Base-by-base conservation (phyloP, 2,797 vertebrate genomes). In the Antennarius maculatus region DNA sequence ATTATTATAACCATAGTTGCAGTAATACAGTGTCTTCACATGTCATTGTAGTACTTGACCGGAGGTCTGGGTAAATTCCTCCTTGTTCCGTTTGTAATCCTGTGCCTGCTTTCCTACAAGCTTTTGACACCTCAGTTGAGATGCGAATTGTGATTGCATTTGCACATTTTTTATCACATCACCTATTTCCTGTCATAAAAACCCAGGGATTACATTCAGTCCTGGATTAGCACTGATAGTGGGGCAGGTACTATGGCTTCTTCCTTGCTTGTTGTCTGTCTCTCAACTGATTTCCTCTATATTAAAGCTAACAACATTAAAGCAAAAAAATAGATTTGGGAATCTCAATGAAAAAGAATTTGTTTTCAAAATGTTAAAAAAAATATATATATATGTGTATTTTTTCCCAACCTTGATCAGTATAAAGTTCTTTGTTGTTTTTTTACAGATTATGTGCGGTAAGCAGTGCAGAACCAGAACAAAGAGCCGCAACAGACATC, bases 61-160 rank as follows among this genome's bases (percentile, higher is more conserved):
- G 78, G 66, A 69, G 81, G 85, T 74, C 0, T 7, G 43, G 39
- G 46, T 65, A 87, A 90, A 91, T 86, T 78, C 82, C 54, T 70
- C 58, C 55, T 65, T 81, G 59, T 71, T 77, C 50, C 77, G 62
- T 46, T 79, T 69, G 74, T 88, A 87, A 90, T 89, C 84, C 81
- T 28, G 41, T 58, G 78, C 81, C 73, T 82, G 65, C 75, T 77
- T 62, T 71, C 69, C 17, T 61, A 74, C 69, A 54, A 68, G 71
- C 61, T 66, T 76, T 74, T 69, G 76, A 59, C 82, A 69, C 58
- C 54, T 71, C 34, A 66, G 69, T 77, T 42, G 69, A 80, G 73
- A 83, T 83, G 62, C 58, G 70, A 86, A 88, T 86, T 80, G 76
- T 84, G 82, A 75, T 82, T 68, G 79, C 80, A 83, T 90, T 90